Base-by-base conservation (phyloP, 2,113 vertebrate genomes). In the Nannobrachium achirus region DNA sequence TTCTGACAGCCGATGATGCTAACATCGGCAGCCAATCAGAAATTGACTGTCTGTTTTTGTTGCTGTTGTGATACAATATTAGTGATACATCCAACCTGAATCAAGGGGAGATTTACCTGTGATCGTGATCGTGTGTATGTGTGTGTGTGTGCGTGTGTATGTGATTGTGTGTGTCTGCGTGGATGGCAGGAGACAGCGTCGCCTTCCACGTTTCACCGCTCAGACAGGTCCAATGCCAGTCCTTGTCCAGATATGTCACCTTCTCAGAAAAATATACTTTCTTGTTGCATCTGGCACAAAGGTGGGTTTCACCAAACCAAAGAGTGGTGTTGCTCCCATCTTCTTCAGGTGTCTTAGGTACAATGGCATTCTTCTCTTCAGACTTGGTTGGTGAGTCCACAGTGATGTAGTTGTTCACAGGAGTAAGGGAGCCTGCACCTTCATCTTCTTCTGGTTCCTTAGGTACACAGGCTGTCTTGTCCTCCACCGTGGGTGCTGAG, bases 191-290 rank as follows among this genome's bases (percentile, higher is more conserved):
- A 33, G 95, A 89, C 85, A 99, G 93, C 0, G 97, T 99, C 92
- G 99, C 98, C 70, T 91, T 94, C 75, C 98, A 99, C 64, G 96
- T 92, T 87, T 98, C 96, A 0, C 96, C 99, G 77, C 97, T 95
- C 80, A 99, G 92, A 70, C 97, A 99, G 8, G 97, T 96, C 14
- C 97, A 93, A 81, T 99, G 97, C 97, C 98, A 99, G 91, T 98
- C 97, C 75, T 98, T 98, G 33, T 97, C 98, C 89, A 99, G 93
- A n/a, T n/a, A n/a, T n/a, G n/a, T n/a, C n/a, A n/a, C n/a, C n/a
- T n/a, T 99, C 91, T 99, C 97, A 0, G 98, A 96, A 11, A 98
- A 98, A 86, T 98, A 99, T 20, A 99, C 97, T 78, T 94, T 96
- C 91, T 99, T 96, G 92, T 91, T 94, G 16, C 98, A 99, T 45